phyloP scores from a whole-genome alignment of 2,113 vertebrate species.

The Eulemur rufifrons region DNA sequence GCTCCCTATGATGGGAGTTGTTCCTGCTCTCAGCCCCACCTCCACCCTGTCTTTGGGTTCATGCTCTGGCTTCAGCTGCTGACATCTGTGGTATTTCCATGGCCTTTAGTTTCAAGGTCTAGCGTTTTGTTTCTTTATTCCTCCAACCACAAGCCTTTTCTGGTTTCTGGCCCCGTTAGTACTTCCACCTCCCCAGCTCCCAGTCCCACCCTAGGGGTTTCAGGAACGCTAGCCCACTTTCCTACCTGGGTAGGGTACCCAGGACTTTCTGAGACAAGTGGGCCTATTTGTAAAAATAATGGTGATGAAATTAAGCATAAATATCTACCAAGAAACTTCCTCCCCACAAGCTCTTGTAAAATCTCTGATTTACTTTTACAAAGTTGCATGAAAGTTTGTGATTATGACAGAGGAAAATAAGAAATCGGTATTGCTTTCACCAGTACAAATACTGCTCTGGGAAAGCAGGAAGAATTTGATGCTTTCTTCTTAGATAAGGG shows the following conservation, averaged over 20 bases:
- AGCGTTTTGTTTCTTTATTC: background rate
- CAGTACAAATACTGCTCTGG: background rate
- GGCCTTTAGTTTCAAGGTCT: background rate
- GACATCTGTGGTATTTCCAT: background rate
- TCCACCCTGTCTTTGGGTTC: background rate
- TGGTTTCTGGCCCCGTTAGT: background rate
- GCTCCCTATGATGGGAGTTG: background rate
- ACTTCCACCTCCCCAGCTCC: background rate
- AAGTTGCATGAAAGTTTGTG: background rate
- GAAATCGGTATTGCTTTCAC: background rate
- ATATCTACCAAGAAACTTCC: background rate
- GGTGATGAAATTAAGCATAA: background rate
- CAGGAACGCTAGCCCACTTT: background rate
- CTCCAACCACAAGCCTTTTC: background rate
- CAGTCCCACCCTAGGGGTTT: background rate
- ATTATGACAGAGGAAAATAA: background rate
- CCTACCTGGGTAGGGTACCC: background rate
- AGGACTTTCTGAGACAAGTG: background rate
- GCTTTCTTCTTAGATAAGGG: slow-evolving; percentile 6
- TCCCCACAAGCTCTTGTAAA: background rate
- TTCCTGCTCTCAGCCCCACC: background rate
- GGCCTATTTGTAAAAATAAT: background rate
- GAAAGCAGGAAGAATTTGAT: slow-evolving; percentile 22
- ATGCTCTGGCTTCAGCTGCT: background rate
- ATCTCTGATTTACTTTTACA: background rate